Percentiles rank a stretch among this genome's conserved stretches.
Evolutionary conservation across 2,888 invertebrate species (phyloP).

Genomic region (Ormyrus labotus): DNA sequence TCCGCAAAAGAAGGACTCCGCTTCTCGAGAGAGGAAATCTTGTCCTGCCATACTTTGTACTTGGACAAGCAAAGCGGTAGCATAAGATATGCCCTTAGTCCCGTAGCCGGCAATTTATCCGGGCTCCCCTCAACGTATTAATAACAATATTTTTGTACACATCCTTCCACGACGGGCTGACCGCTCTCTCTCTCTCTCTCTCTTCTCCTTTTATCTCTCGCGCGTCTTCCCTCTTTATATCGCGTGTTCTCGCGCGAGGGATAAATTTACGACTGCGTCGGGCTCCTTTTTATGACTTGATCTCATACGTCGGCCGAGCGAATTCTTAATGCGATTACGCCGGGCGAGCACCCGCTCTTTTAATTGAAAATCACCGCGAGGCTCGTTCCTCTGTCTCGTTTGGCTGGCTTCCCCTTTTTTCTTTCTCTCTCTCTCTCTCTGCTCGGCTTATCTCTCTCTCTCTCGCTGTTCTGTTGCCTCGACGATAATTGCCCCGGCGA

Average conservation of each 20-base stretch:
- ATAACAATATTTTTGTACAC: conserved; percentile 44
- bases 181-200: neutral
- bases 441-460: no score
- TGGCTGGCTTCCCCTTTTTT: no score
- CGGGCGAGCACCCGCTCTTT: conserved; percentile 54
- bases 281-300: conserved; percentile 66
- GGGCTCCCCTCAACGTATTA: conserved; percentile 28
- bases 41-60: no score
- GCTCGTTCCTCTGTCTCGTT: conserved; percentile 20
- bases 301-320: conserved; percentile 65
- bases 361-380: conserved; percentile 51
- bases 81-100: conserved; percentile 3
- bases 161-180: conserved; percentile 7
- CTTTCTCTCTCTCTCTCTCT: no score
- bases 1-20: neutral
- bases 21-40: neutral
- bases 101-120: conserved; percentile 37
- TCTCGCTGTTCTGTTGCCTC: conserved; percentile 6
- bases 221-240: conserved; percentile 47
- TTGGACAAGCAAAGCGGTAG: neutral
- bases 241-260: conserved; percentile 20
- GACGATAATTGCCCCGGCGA: conserved; percentile 37
- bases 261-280: conserved; percentile 58
- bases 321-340: conserved; percentile 62
- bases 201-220: neutral